A percentile compares a stretch with the other conserved stretches of the same genome.
Evolutionary conservation across 2,888 invertebrate genomes (phyloP).

Genomic region (Periphyllus acericola): DNA sequence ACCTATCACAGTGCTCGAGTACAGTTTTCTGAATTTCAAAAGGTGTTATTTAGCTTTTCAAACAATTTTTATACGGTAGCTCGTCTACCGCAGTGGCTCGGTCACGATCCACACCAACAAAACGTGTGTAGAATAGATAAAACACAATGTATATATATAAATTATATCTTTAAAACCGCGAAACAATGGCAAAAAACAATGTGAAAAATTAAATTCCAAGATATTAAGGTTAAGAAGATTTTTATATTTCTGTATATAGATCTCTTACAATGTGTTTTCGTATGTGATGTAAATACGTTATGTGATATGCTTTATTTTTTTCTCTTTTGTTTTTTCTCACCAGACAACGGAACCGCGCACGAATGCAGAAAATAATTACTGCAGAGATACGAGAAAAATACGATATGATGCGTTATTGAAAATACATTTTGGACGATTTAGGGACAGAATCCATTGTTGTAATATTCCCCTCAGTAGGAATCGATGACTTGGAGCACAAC

Average conservation of each 20-base stretch:
- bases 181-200: neutral
- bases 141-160: neutral
- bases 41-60: neutral
- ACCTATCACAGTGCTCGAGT: neutral
- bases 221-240: neutral
- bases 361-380: neutral
- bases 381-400: neutral
- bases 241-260: neutral
- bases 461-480: neutral
- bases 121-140: constrained; percentile 11
- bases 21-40: neutral
- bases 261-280: neutral
- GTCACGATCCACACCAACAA: neutral
- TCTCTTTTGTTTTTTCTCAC: no score
- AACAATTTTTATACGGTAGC: neutral
- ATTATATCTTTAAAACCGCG: neutral
- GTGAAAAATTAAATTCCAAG: neutral
- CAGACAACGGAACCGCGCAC: no score
- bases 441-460: neutral
- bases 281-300: neutral
- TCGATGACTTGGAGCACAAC: neutral
- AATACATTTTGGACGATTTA: neutral
- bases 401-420: no score
- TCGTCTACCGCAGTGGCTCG: neutral
- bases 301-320: neutral